Evolutionary conservation across 2,797 vertebrate genomes (phyloP).

Genomic region (Xenops minutus): DNA sequence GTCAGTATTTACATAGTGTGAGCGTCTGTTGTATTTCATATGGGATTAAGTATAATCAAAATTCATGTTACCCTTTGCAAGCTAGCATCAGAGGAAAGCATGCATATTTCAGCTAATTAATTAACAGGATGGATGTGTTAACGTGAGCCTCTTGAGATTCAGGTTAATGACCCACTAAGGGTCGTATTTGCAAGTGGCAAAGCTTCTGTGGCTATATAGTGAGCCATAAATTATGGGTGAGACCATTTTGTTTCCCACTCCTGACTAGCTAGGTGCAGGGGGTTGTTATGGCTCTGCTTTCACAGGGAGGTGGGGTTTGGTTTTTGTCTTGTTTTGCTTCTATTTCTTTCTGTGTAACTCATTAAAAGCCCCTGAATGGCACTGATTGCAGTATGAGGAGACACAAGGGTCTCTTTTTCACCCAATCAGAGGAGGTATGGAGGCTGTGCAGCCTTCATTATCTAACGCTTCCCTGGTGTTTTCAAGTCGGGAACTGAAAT

Average conservation of each 20-base stretch:
- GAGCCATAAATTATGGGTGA: conserved; percentile 38
- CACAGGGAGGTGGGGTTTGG: background rate
- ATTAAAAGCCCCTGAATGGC: background rate
- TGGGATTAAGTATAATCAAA: conserved; percentile 63
- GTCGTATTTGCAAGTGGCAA: background rate
- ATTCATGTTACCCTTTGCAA: conserved; percentile 52
- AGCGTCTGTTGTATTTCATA: conserved; percentile 36
- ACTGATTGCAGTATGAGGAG: background rate
- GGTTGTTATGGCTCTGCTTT: background rate
- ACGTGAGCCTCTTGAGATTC: conserved; percentile 32
- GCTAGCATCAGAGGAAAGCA: conserved; percentile 31
- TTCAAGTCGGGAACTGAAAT: background rate
- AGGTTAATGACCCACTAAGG: conserved; percentile 63
- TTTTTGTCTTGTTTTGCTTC: background rate
- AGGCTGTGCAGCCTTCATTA: background rate
- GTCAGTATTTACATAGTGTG: conserved; percentile 25
- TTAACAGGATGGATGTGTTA: conserved; percentile 61
- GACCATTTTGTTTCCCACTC: conserved; percentile 15
- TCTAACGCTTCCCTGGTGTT: background rate
- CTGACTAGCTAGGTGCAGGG: background rate
- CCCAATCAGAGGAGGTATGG: background rate
- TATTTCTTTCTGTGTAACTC: background rate
- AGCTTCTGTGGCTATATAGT: conserved; percentile 7
- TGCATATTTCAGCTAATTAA: conserved; percentile 68
- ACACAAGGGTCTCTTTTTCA: background rate